phyloP scores from a whole-genome alignment of 2,888 invertebrate genomes.

The Perdita meconis region DNA sequence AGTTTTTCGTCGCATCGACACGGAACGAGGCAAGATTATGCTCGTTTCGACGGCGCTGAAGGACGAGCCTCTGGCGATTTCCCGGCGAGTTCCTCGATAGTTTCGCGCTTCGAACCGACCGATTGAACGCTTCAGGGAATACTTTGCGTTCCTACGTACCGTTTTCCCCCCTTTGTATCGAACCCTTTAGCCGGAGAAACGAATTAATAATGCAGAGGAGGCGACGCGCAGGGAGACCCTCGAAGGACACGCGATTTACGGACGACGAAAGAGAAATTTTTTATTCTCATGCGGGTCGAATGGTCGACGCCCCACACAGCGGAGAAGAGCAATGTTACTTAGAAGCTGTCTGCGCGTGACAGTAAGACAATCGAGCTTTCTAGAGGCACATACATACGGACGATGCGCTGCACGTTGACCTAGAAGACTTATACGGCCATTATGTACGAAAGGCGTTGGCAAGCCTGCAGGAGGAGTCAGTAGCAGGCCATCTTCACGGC shows the following conservation, averaged over 20 bases:
- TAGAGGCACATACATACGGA: conserved; percentile 22
- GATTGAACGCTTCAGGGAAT: conserved; percentile 8
- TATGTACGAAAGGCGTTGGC: conserved; percentile 64
- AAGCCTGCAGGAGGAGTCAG: conserved; percentile 69
- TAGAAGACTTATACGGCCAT: conserved; percentile 61
- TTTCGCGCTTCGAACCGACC: conserved; percentile 6
- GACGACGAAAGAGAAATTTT: too few relatives aligned
- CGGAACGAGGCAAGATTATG: conserved; percentile 34
- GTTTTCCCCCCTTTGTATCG: too few relatives aligned
- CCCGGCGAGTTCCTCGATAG: conserved; percentile 33
- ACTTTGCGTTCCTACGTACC: not conserved
- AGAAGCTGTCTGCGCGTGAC: conserved; percentile 53
- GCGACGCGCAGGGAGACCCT: too few relatives aligned
- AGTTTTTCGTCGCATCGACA: conserved; percentile 45
- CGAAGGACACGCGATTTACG: too few relatives aligned
- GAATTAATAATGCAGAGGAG: too few relatives aligned
- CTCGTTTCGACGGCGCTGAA: conserved; percentile 13
- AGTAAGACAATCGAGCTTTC: conserved; percentile 55
- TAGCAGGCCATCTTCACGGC: conserved; percentile 74
- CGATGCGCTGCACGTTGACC: conserved; percentile 47
- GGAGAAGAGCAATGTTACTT: conserved; percentile 22
- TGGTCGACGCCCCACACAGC: not conserved
- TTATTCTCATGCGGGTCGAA: too few relatives aligned
- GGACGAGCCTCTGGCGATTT: conserved; percentile 28
- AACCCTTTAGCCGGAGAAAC: too few relatives aligned